Base-by-base conservation (phyloP, 92 coral and sea anemone species). In the Palythoa caribaeorum region DNA sequence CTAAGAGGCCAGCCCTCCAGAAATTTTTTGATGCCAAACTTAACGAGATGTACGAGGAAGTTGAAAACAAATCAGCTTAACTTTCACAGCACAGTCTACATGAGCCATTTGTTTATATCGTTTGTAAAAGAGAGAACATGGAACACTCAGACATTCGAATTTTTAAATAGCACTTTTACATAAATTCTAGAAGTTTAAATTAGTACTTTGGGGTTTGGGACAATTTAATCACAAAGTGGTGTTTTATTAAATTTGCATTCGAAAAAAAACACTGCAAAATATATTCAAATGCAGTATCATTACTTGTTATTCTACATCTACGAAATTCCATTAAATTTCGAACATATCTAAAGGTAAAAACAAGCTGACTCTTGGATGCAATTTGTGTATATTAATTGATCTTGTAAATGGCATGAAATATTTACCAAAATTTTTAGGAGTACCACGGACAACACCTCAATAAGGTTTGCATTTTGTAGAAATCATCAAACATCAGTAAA, bases 1-100 rank as follows among this genome's bases (percentile, higher is more conserved):
- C 91, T 11, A 96, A 96, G 80, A 88, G 98, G 17, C 89, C 94
- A 5, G 78, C 86, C 39, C 76, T 96, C 36, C 85, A 75, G 73
- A 93, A 93, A 44, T 48, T 76, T 62, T 94, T 94, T 80, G 89
- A 90, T 6, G 50, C 72, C 11, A 90, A 88, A 54, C 79, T 96
- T 59, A 78, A 77, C 55, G 94, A 92, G 71, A 79, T 96, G 50
- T 92, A 94, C 74, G 88, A 81, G 36, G 83, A 92, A 71, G 92
- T 81, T 13, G 97, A 92, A 71, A 80, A 53, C 12, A 70, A 65
- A 17, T 28, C 63, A 28, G 60, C 71, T 20, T 52, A 68, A 17
- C 16, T 28, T 51, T 38, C 38, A 20, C 86, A 81, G 21, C 53
- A 38, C 35, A 77, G 10, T 36, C 19, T 10, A 36, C 59, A 48